Percentiles rank a stretch among this genome's conserved stretches.
These are phyloP conservation scores for Brachypalpus laphriformis DNA, from an alignment of 2,888 invertebrate genomes.

Conservation along the genomic window DNA sequence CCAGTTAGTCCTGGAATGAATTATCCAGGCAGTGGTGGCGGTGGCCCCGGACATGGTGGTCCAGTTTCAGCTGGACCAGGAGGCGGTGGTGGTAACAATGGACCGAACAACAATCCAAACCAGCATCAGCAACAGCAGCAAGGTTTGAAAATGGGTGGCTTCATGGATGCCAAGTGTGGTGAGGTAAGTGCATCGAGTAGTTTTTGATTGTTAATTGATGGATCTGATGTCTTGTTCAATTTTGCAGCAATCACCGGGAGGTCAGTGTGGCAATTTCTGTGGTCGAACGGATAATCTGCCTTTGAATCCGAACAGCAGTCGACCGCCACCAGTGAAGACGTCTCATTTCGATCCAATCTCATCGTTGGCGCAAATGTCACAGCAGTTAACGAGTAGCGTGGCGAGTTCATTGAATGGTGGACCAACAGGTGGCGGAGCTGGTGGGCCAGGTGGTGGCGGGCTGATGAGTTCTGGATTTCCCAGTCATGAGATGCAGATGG, in stretches of 20 bases:
- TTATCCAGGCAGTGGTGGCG: conserved; percentile 75
- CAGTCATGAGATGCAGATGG: conserved; percentile 77
- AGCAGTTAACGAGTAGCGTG: conserved; percentile 92
- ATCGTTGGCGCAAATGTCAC: conserved; percentile 97
- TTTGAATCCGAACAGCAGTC: conserved; percentile 86
- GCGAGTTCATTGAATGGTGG: conserved; percentile 84
- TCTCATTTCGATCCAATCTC: conserved; percentile 96
- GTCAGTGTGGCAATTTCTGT: conserved; percentile 78
- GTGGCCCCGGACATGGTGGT: conserved; percentile 72
- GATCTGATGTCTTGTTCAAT: neutral
- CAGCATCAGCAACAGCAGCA: conserved; percentile 55
- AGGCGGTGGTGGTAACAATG: conserved; percentile 75
- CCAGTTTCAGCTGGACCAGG: conserved; percentile 53
- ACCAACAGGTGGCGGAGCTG: conserved; percentile 78
- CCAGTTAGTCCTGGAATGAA: conserved; percentile 80
- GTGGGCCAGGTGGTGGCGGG: conserved; percentile 76
- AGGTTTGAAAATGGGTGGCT: conserved; percentile 78
- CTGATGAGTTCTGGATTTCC: conserved; percentile 69
- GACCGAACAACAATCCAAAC: conserved; percentile 59
- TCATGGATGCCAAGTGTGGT: conserved; percentile 79
- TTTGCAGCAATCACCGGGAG: conserved; percentile 76
- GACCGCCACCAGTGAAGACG: conserved; percentile 85
- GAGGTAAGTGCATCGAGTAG: conserved; percentile 52
- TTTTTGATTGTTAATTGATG: neutral
- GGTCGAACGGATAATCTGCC: conserved; percentile 86